These are phyloP conservation scores for Drosophila takahashii DNA, from an alignment of 1,140 invertebrate species.

Conservation along the genomic window DNA sequence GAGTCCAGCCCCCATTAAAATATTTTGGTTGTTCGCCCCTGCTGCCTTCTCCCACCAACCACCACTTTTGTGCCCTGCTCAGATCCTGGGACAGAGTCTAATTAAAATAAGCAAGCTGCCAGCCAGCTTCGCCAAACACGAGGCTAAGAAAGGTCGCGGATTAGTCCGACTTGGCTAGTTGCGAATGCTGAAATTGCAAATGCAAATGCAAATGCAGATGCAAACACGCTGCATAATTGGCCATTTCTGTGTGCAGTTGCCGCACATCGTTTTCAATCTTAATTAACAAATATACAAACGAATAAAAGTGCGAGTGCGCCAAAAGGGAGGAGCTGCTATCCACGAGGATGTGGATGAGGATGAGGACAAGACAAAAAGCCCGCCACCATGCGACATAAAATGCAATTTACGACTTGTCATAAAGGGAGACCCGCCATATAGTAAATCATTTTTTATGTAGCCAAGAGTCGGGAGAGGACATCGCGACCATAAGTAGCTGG, in stretches of 20 bases:
- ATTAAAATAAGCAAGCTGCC: constrained; percentile 52
- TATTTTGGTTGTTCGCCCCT: constrained; percentile 15
- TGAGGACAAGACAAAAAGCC: constrained; percentile 21
- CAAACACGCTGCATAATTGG: constrained; percentile 79
- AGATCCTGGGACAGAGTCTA: constrained; percentile 38
- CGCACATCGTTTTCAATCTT: constrained; percentile 80
- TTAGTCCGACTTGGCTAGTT: constrained; percentile 30
- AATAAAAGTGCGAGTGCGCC: constrained; percentile 56
- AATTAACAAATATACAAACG: constrained; percentile 81
- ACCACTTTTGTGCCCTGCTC: constrained; percentile 9
- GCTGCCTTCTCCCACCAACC: not conserved
- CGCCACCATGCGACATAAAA: constrained; percentile 77
- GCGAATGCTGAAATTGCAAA: constrained; percentile 40
- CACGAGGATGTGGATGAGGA: not conserved
- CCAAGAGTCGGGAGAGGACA: constrained; percentile 30
- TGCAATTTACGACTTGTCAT: constrained; percentile 82
- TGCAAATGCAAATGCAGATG: constrained; percentile 56
- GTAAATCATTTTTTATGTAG: constrained; percentile 83
- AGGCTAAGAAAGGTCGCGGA: constrained; percentile 41
- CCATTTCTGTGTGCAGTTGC: constrained; percentile 81
- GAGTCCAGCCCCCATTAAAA: constrained; percentile 10
- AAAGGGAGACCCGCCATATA: constrained; percentile 79
- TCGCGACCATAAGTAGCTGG: constrained; percentile 55
- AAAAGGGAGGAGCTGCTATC: constrained; percentile 21
- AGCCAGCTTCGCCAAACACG: constrained; percentile 8